These are phyloP conservation scores for Argentina silus DNA, from an alignment of 2,797 vertebrate species.

Conservation along the genomic window DNA sequence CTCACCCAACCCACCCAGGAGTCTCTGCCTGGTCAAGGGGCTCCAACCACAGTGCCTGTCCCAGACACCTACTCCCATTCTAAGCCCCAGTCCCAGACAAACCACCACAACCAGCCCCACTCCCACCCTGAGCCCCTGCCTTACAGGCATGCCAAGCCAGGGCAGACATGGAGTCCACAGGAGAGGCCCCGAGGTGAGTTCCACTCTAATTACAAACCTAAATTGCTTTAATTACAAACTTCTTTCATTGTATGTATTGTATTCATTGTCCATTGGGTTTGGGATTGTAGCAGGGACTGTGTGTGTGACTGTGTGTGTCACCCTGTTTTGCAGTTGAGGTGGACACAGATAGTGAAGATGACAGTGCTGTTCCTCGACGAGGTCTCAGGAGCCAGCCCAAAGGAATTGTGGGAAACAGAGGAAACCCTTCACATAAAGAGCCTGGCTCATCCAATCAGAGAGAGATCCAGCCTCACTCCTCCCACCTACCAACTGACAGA, in stretches of 20 bases:
- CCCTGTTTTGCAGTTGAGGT: constrained; percentile 56
- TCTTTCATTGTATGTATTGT: too few species aligned
- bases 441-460: constrained; percentile 71
- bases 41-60: constrained; percentile 42
- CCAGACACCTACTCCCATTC: constrained; percentile 46
- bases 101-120: constrained; percentile 8
- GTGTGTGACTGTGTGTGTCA: constrained; percentile 41
- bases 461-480: constrained; percentile 66
- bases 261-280: too few species aligned
- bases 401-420: constrained; percentile 56
- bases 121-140: constrained; percentile 28
- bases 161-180: constrained; percentile 48
- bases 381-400: constrained; percentile 47
- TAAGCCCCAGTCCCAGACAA: not conserved
- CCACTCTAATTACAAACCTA: not conserved
- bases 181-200: constrained; percentile 68
- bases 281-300: too few species aligned
- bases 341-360: constrained; percentile 59
- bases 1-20: constrained; percentile 70
- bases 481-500: constrained; percentile 51
- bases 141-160: constrained; percentile 56
- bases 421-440: constrained; percentile 64
- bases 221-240: too few species aligned
- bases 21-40: constrained; percentile 48
- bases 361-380: constrained; percentile 45